A percentile compares a stretch with the other conserved stretches of the same genome.
Evolutionary conservation across 2,113 vertebrate species (phyloP).

Genomic region (Thomomys bottae): DNA sequence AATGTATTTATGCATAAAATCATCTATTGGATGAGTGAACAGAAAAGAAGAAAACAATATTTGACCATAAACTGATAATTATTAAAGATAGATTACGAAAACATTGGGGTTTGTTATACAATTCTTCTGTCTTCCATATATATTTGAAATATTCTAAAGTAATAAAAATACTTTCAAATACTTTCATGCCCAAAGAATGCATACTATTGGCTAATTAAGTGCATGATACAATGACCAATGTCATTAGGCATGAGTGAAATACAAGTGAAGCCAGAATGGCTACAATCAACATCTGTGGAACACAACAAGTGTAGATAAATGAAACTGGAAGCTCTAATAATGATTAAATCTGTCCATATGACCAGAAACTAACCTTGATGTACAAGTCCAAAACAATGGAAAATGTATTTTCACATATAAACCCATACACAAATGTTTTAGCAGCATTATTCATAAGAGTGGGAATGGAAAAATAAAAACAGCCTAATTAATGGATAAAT

Average conservation of each 20-base stretch:
- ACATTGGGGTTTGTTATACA: not conserved
- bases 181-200: not conserved
- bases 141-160: slow-evolving; percentile 6
- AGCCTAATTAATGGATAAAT: not conserved
- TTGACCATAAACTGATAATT: not conserved
- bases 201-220: not conserved
- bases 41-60: not conserved
- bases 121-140: not conserved
- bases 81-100: not conserved
- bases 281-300: slow-evolving; percentile 14
- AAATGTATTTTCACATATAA: not conserved
- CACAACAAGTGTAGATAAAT: not conserved
- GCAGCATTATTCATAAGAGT: not conserved
- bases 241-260: slow-evolving; percentile 1
- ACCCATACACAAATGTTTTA: not conserved
- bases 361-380: not conserved
- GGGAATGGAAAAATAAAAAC: not conserved
- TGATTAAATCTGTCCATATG: not conserved
- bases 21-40: not conserved
- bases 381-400: not conserved
- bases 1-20: not conserved
- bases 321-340: not conserved
- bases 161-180: not conserved
- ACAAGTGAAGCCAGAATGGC: not conserved
- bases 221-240: not conserved